Conservation (phyloP, 1,140 invertebrate species). For the Pogonognathellus flavescens region DNA sequence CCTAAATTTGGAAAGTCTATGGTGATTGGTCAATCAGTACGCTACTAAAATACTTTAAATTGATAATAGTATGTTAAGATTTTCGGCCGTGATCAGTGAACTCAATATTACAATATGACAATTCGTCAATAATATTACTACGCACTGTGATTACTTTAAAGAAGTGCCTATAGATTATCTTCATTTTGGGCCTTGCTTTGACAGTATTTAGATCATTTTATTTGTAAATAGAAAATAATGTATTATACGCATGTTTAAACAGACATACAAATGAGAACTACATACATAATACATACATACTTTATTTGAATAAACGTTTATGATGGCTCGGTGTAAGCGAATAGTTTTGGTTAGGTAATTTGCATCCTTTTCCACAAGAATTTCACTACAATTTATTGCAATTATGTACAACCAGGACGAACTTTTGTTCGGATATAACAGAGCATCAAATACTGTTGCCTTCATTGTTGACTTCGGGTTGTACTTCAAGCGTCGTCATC, state of each 20-base stretch:
- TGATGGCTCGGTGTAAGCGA: slow-evolving; percentile 7
- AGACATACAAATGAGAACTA: slow-evolving; percentile 4
- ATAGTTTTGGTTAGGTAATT: neutral
- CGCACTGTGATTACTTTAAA: slow-evolving; percentile 64
- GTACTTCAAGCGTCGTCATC: no score
- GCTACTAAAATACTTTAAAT: neutral
- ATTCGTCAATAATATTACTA: slow-evolving; percentile 55
- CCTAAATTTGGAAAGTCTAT: slow-evolving; percentile 73
- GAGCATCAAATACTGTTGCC: neutral
- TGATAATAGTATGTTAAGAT: neutral
- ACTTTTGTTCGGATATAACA: no score
- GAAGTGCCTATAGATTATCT: slow-evolving; percentile 62
- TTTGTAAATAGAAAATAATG: slow-evolving; percentile 19
- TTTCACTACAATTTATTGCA: neutral
- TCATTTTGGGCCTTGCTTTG: slow-evolving; percentile 59
- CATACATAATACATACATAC: slow-evolving; percentile 20
- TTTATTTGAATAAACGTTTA: slow-evolving; percentile 10
- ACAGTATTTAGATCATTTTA: slow-evolving; percentile 44
- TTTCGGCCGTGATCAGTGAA: slow-evolving; percentile 37
- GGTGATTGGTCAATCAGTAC: slow-evolving; percentile 68
- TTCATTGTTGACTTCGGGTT: neutral
- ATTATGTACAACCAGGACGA: no score
- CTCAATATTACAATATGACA: slow-evolving; percentile 31
- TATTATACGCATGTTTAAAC: slow-evolving; percentile 16
- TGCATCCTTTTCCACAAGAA: neutral